Conservation (phyloP, 2,888 invertebrate species). For the Drosophila mercatorum region DNA sequence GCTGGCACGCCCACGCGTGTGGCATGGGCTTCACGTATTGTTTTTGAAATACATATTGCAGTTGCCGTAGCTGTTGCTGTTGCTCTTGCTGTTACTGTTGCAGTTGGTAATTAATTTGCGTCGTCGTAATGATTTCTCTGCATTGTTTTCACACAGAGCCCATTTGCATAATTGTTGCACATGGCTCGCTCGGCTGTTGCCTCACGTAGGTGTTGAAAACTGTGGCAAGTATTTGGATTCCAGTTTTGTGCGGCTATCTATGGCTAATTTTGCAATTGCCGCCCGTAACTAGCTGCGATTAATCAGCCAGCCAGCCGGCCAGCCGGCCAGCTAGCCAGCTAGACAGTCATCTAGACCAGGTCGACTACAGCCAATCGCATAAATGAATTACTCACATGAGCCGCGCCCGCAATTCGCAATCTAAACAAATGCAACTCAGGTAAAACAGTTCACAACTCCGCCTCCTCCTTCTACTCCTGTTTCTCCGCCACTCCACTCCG, state of each 20-base stretch:
- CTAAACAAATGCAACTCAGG: constrained; percentile 50
- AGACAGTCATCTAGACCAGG: constrained; percentile 18
- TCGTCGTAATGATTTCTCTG: constrained; percentile 73
- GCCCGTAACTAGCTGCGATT: constrained; percentile 72
- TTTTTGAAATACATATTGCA: constrained; percentile 48
- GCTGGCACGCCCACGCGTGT: constrained; percentile 17
- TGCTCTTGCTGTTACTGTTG: constrained; percentile 43
- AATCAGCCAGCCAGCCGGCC: constrained; percentile 55
- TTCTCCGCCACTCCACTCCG: too few species aligned
- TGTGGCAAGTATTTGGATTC: constrained; percentile 32
- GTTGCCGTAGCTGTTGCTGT: constrained; percentile 41
- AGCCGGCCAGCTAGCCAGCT: constrained; percentile 46
- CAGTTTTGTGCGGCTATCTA: constrained; percentile 55
- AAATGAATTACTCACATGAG: constrained; percentile 61
- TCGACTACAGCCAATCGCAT: constrained; percentile 54
- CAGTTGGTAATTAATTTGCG: constrained; percentile 72
- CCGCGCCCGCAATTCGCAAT: constrained; percentile 50
- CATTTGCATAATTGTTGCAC: constrained; percentile 77
- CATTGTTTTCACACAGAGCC: constrained; percentile 64
- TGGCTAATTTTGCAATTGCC: constrained; percentile 73
- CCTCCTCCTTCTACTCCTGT: too few species aligned
- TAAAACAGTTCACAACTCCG: not conserved
- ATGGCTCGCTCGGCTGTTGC: constrained; percentile 47
- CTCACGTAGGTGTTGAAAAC: constrained; percentile 72
- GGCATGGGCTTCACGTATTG: constrained; percentile 41